Conservation (phyloP, 2,888 invertebrate species). For the Noctua janthe region DNA sequence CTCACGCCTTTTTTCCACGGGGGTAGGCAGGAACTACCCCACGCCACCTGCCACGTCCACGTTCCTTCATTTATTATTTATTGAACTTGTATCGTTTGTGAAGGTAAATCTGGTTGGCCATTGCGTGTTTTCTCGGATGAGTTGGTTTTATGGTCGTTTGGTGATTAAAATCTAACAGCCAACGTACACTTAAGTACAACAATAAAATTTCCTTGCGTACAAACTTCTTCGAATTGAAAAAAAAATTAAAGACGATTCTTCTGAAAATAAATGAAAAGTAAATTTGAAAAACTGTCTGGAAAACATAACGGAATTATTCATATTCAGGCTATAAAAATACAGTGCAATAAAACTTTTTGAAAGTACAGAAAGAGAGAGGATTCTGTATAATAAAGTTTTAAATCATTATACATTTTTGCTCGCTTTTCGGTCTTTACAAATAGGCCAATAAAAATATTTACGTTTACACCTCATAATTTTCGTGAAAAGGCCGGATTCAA, state of each 20-base stretch:
- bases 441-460: conserved; percentile 42
- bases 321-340: conserved; percentile 30
- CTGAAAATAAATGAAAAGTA: not conserved
- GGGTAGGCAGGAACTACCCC: not conserved
- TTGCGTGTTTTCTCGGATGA: conserved; percentile 32
- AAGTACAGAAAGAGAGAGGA: conserved; percentile 28
- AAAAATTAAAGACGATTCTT: not conserved
- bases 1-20: not conserved
- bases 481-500: conserved; percentile 44
- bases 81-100: conserved; percentile 6
- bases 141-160: conserved; percentile 18
- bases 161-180: conserved; percentile 30
- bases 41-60: not conserved
- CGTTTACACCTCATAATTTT: conserved; percentile 40
- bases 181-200: not conserved
- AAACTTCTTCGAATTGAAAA: conserved; percentile 6
- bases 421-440: conserved; percentile 27
- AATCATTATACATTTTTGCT: conserved; percentile 5
- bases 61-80: not conserved
- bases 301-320: conserved; percentile 10
- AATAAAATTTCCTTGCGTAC: not conserved
- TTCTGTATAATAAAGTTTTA: conserved; percentile 26
- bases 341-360: conserved; percentile 17
- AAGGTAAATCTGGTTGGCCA: not conserved
- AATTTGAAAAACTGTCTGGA: not conserved